phyloP scores from a whole-genome alignment of 2,797 vertebrate genomes.

The Poeciliopsis presidionis region DNA sequence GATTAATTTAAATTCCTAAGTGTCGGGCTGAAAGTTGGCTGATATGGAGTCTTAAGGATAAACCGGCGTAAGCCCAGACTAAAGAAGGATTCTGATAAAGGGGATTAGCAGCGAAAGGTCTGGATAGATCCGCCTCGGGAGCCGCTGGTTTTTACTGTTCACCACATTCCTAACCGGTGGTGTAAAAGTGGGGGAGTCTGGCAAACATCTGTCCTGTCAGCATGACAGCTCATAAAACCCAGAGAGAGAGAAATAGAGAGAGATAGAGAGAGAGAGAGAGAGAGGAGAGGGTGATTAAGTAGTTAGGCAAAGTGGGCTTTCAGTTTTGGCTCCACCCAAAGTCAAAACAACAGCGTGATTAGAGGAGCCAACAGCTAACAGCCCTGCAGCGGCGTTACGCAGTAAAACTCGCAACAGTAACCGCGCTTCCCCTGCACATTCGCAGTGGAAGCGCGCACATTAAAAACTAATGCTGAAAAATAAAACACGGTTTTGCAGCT shows the following conservation, averaged over 20 bases:
- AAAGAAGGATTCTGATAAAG: slow-evolving; percentile 72
- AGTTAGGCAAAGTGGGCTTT: slow-evolving; percentile 74
- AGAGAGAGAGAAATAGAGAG: slow-evolving; percentile 10
- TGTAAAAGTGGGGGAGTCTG: slow-evolving; percentile 72
- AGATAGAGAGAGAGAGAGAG: not conserved
- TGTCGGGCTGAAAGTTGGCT: slow-evolving; percentile 56
- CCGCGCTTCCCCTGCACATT: too few relatives aligned
- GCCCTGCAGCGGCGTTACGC: slow-evolving; percentile 25
- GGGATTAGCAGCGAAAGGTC: slow-evolving; percentile 73
- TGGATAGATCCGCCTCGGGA: slow-evolving; percentile 57
- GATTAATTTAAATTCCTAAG: slow-evolving; percentile 63
- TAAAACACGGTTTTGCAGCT: too few relatives aligned
- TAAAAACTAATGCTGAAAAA: too few relatives aligned
- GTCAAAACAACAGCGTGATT: slow-evolving; percentile 68
- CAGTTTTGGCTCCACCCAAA: slow-evolving; percentile 60
- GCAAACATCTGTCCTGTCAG: slow-evolving; percentile 79
- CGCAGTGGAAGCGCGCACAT: too few relatives aligned
- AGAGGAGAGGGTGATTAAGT: slow-evolving; percentile 67
- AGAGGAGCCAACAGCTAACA: slow-evolving; percentile 63
- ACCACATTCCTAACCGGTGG: slow-evolving; percentile 72
- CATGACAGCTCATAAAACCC: slow-evolving; percentile 69
- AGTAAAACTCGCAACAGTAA: slow-evolving; percentile 43
- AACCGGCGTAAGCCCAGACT: slow-evolving; percentile 65
- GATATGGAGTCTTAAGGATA: slow-evolving; percentile 69
- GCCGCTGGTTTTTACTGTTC: slow-evolving; percentile 65